These are phyloP conservation scores for Anseranas semipalmata DNA, from an alignment of 2,113 vertebrate species.

Conservation along the genomic window DNA sequence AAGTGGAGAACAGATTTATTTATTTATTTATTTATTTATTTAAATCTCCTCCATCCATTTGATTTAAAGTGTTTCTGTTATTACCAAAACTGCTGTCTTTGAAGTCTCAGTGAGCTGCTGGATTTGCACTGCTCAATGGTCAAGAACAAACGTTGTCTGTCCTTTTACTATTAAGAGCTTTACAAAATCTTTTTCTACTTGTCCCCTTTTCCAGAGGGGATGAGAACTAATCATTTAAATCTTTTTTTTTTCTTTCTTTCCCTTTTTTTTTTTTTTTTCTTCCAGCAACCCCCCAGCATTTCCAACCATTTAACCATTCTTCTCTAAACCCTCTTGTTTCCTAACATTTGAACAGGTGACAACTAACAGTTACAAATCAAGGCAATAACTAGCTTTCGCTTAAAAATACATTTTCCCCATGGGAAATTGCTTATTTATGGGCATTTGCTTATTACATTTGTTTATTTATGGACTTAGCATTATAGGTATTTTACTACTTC, in stretches of 20 bases:
- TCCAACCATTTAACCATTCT: background rate
- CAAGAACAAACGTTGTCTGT: background rate
- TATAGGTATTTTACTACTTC: background rate
- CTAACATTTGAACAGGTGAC: background rate
- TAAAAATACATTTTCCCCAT: background rate
- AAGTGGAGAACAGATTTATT: background rate
- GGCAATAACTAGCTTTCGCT: background rate
- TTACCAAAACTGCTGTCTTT: background rate
- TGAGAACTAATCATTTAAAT: background rate
- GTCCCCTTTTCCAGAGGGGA: background rate
- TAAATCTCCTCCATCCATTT: background rate
- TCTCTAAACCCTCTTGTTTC: background rate
- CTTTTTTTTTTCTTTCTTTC: background rate
- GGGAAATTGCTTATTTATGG: background rate
- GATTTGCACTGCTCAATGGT: background rate
- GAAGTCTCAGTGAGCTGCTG: background rate
- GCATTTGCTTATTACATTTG: background rate
- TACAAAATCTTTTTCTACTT: background rate
- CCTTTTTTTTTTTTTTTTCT: background rate
- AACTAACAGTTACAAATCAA: background rate
- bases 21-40: background rate
- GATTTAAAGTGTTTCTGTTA: background rate
- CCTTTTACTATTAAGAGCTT: background rate
- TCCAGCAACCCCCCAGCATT: background rate
- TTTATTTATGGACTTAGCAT: background rate